These are phyloP conservation scores for Threskiornis aethiopicus DNA, from an alignment of 2,797 vertebrate species.

Conservation along the genomic window DNA sequence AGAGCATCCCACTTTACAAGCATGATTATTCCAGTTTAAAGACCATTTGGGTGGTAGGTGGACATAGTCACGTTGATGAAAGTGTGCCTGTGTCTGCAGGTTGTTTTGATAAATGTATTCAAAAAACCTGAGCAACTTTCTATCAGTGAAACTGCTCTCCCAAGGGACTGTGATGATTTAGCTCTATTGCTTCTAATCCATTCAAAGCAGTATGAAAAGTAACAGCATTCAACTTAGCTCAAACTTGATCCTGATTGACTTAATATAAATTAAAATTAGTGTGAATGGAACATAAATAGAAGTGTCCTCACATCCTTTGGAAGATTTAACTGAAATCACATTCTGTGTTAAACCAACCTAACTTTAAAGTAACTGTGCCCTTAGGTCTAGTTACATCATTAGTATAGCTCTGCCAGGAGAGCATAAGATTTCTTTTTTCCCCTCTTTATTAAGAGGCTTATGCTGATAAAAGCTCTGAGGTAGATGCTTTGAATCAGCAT, in stretches of 20 bases:
- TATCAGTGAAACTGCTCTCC: not conserved
- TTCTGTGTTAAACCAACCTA: not conserved
- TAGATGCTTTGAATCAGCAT: not conserved
- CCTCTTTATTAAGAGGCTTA: constrained; percentile 26
- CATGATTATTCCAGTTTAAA: not conserved
- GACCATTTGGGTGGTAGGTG: not conserved
- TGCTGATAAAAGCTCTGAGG: not conserved
- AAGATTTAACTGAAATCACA: constrained; percentile 18
- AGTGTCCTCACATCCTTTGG: not conserved
- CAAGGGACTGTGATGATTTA: not conserved
- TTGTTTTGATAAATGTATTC: not conserved
- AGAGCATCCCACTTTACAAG: not conserved
- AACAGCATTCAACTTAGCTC: not conserved
- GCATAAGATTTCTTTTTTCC: not conserved
- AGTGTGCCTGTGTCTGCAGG: not conserved
- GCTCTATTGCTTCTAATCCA: constrained; percentile 9
- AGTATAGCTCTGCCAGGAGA: not conserved
- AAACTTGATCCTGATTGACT: constrained; percentile 17
- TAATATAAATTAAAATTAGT: constrained; percentile 19
- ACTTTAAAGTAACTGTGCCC: constrained; percentile 6
- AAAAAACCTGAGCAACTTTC: not conserved
- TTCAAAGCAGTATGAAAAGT: not conserved
- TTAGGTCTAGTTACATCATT: not conserved
- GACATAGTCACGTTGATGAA: not conserved
- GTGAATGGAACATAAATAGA: constrained; percentile 31